A percentile compares a stretch with the other conserved stretches of the same genome.
Conservation (phyloP, 2,888 invertebrate species). For the Caenorhabditis auriculariae region DNA sequence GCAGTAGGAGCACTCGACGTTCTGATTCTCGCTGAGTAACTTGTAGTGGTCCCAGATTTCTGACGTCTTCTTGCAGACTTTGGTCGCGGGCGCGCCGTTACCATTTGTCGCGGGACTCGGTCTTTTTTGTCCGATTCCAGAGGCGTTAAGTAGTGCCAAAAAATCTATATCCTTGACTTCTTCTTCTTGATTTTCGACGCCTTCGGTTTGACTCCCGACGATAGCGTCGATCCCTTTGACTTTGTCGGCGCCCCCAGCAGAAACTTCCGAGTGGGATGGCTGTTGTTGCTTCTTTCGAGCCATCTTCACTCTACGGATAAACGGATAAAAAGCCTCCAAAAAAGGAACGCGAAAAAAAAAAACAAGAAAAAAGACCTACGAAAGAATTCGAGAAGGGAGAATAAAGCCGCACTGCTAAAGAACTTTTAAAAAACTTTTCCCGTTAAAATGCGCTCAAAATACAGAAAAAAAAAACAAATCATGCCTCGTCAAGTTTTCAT, state of each 20-base stretch:
- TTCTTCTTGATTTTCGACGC: not conserved
- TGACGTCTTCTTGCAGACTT: constrained; percentile 41
- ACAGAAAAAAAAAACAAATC: too few relatives aligned
- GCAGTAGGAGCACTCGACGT: constrained; percentile 53
- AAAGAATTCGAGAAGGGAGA: too few relatives aligned
- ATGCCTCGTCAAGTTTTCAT: too few relatives aligned
- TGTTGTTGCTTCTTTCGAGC: constrained; percentile 17
- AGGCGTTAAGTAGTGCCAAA: not conserved
- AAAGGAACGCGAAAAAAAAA: not conserved
- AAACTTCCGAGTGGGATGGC: constrained; percentile 1
- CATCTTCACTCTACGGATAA: constrained; percentile 4
- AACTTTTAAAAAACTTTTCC: too few relatives aligned
- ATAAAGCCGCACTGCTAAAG: too few relatives aligned
- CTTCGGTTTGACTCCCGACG: not conserved
- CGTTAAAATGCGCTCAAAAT: too few relatives aligned
- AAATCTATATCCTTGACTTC: not conserved
- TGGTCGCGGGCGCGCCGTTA: not conserved
- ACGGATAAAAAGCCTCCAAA: not conserved
- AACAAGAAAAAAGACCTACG: not conserved
- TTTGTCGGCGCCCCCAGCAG: constrained; percentile 10
- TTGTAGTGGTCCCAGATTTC: constrained; percentile 57
- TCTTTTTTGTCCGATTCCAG: constrained; percentile 8
- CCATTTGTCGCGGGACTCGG: constrained; percentile 6
- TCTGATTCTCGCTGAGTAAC: constrained; percentile 33
- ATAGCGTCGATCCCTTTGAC: not conserved